Conservation (phyloP, 64 coral and sea anemone genomes). For the Anthopleura sola region DNA sequence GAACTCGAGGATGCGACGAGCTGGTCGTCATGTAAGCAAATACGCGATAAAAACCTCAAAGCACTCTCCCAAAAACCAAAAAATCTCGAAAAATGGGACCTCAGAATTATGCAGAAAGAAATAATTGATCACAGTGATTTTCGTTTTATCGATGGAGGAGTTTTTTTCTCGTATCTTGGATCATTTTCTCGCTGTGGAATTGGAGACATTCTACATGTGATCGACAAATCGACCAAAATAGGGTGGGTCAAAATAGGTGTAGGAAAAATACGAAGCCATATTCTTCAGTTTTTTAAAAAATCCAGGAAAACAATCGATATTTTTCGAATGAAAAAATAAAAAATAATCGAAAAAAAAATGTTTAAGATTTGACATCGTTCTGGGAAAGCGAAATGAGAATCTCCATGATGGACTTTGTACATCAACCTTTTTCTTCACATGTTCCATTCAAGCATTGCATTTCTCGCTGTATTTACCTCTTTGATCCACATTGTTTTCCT, state of each 20-base stretch:
- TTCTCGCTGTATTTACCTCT: conserved; percentile 49
- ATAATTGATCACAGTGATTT: conserved; percentile 1
- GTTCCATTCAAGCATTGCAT: conserved; percentile 14
- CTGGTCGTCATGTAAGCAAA: conserved; percentile 14
- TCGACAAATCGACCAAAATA: background rate
- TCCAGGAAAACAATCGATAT: background rate
- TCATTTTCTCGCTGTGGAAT: background rate
- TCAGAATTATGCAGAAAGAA: background rate
- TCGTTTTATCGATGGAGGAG: background rate
- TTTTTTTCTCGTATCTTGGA: background rate
- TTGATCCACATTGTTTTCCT: conserved; percentile 71
- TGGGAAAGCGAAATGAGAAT: conserved; percentile 5
- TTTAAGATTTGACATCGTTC: background rate
- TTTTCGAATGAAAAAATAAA: background rate
- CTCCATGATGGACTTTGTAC: background rate
- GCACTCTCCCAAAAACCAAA: background rate
- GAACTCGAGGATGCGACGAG: background rate
- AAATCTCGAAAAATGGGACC: background rate
- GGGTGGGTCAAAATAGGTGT: conserved; percentile 25
- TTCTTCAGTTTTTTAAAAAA: background rate
- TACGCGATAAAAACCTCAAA: background rate
- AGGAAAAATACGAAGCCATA: background rate
- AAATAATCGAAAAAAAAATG: background rate
- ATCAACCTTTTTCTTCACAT: background rate
- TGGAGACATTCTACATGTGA: background rate